Evolutionary conservation across 1,140 invertebrate species (phyloP).

Genomic region (Macrostomum lignano): DNA sequence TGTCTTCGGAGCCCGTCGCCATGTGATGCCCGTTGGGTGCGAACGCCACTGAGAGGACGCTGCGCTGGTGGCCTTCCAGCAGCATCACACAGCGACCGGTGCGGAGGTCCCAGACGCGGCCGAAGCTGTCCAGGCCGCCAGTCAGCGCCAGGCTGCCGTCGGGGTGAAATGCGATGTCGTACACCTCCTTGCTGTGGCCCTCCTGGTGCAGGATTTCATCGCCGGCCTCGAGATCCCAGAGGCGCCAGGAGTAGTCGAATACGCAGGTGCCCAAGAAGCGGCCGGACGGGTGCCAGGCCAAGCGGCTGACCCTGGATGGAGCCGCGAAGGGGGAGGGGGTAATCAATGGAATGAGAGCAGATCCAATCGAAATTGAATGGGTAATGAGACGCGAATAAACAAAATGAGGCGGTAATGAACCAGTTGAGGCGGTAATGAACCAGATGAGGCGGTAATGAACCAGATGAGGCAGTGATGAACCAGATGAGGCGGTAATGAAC

Average conservation of each 20-base stretch:
- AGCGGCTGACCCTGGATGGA: constrained; percentile 59
- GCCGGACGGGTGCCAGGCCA: constrained; percentile 78
- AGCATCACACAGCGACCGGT: constrained; percentile 95
- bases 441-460: too few relatives aligned
- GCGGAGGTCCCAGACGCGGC: constrained; percentile 80
- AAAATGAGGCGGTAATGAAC: too few relatives aligned
- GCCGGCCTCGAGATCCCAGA: constrained; percentile 69
- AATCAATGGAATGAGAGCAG: too few relatives aligned
- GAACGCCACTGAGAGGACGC: constrained; percentile 58
- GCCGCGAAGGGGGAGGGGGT: too few relatives aligned
- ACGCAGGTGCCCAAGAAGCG: constrained; percentile 67
- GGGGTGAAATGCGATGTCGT: constrained; percentile 66
- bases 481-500: too few relatives aligned
- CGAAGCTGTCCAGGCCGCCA: constrained; percentile 63
- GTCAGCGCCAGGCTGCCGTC: constrained; percentile 75
- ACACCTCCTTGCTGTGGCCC: constrained; percentile 74
- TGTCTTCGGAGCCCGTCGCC: constrained; percentile 73
- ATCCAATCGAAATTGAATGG: too few relatives aligned
- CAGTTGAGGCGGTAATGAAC: too few relatives aligned
- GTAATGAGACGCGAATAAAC: too few relatives aligned
- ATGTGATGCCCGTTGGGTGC: constrained; percentile 63
- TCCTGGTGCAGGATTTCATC: constrained; percentile 88
- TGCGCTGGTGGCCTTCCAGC: constrained; percentile 78
- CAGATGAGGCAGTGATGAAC: too few relatives aligned
- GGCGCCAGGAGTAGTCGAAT: constrained; percentile 66